phyloP scores from a whole-genome alignment of 2,797 vertebrate genomes.

The Liparis tanakae region DNA sequence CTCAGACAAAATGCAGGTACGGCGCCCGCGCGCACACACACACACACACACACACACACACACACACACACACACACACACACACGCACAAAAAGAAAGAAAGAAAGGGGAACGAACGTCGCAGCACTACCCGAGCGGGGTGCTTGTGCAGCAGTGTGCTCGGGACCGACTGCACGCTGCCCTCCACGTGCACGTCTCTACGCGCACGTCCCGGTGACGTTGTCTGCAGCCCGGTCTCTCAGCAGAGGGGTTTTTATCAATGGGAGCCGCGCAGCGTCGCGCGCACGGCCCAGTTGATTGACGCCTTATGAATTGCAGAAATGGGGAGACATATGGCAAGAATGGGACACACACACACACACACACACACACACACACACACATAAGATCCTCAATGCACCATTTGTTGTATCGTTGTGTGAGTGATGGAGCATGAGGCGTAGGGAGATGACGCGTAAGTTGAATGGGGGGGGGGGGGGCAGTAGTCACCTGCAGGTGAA shows the following conservation, averaged over 20 bases:
- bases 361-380: neutral
- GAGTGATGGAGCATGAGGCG: conserved; percentile 18
- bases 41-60: too few relatives aligned
- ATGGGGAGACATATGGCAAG: conserved; percentile 9
- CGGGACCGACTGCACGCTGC: conserved; percentile 45
- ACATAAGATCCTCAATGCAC: conserved; percentile 15
- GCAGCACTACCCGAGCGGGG: conserved; percentile 34
- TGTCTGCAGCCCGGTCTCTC: conserved; percentile 63
- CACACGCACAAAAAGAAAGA: neutral
- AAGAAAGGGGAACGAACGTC: conserved; percentile 1
- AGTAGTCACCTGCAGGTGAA: too few relatives aligned
- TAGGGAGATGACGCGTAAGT: conserved; percentile 29
- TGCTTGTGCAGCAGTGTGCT: conserved; percentile 40
- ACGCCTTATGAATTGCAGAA: conserved; percentile 52
- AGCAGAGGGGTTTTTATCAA: conserved; percentile 81
- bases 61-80: too few relatives aligned
- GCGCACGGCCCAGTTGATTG: conserved; percentile 27
- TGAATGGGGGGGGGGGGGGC: conserved; percentile 15
- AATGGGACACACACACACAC: neutral
- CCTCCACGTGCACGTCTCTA: conserved; percentile 38
- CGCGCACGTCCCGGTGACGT: conserved; percentile 66
- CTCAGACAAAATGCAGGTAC: conserved; percentile 88
- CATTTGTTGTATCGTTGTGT: conserved; percentile 12
- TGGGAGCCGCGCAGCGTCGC: conserved; percentile 74
- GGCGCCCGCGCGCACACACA: neutral